Base-by-base conservation (phyloP, 2,113 vertebrate species). In the Clarias batrachus region DNA sequence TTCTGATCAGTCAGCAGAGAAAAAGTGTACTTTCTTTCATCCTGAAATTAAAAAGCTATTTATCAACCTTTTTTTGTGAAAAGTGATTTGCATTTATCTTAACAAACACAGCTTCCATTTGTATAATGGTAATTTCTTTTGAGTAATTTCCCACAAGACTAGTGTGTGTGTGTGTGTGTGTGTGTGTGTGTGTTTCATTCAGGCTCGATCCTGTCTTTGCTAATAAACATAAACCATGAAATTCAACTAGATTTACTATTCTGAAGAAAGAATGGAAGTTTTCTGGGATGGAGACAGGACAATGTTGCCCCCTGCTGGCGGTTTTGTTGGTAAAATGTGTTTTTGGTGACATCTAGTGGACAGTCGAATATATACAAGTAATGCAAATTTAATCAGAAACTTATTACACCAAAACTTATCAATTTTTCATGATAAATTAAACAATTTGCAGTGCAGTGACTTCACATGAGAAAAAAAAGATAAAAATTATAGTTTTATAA, bases 11-110 rank as follows among this genome's bases (percentile, higher is more conserved):
- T 96, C 95, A 93, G 91, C 89, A 94, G 93, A 91, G 91, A 93
- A 97, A 96, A 87, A 84, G 89, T n/a, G 88, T 91, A 81, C 92
- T 92, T 93, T 52, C 93, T 94, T 95, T 95, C 93, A 95, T 95
- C 94, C 94, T 94, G 93, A 95, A 97, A 97, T 97, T 97, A 95
- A 96, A 95, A 96, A 95, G 92, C 96, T 94, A 97, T 96, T 97
- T 93, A 93, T 92, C 83, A 71, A 88, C 95, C 93, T 97, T 94
- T 97, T 94, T 81, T 33, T 30, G 41, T 96, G 96, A 96, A 95
- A 97, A 97, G 95, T 94, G 94, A 91, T 95, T 96, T 94, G 95
- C 94, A 97, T 96, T 96, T 96, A 97, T 97, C 95, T 95, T 93
- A 89, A 93, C 92, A 93, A 94, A 94, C 92, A 93, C 93, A 93